phyloP scores from a whole-genome alignment of 2,888 invertebrate species.

The Teinopalpus imperialis region DNA sequence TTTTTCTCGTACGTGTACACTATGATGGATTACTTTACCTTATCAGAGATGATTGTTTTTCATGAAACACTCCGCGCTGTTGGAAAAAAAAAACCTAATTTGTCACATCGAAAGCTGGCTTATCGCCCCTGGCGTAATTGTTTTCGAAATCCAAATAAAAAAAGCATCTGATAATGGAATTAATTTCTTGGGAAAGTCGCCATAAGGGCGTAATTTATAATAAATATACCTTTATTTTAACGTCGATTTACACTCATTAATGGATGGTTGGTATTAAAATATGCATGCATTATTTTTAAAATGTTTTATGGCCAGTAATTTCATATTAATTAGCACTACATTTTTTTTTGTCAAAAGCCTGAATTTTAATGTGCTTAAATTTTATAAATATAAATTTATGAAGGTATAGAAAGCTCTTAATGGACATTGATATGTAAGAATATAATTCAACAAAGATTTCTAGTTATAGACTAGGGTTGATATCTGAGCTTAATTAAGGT shows the following conservation, averaged over 20 bases:
- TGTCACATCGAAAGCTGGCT: slow-evolving; percentile 45
- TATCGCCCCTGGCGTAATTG: slow-evolving; percentile 45
- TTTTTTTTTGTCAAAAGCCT: background rate
- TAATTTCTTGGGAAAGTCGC: slow-evolving; percentile 35
- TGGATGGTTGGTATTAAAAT: background rate
- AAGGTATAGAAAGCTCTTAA: too few species aligned
- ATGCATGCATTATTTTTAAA: background rate
- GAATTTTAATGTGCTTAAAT: too few species aligned
- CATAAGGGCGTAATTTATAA: slow-evolving; percentile 18
- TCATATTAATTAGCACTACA: too few species aligned
- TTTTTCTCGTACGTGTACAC: slow-evolving; percentile 23
- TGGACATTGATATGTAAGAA: too few species aligned
- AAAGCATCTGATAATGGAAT: slow-evolving; percentile 43
- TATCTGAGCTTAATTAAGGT: too few species aligned
- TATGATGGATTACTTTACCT: slow-evolving; percentile 40
- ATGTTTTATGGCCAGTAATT: too few species aligned
- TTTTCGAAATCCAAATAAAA: slow-evolving; percentile 44
- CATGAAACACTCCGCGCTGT: slow-evolving; percentile 43
- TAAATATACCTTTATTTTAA: slow-evolving; percentile 21
- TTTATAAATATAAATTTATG: too few species aligned
- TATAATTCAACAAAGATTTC: too few species aligned
- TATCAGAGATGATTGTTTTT: slow-evolving; percentile 59
- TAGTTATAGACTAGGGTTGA: too few species aligned
- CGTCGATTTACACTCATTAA: slow-evolving; percentile 16
- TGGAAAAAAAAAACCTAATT: slow-evolving; percentile 51